Evolutionary conservation across 2,113 vertebrate species (phyloP).

Genomic region (Maccullochella peelii): DNA sequence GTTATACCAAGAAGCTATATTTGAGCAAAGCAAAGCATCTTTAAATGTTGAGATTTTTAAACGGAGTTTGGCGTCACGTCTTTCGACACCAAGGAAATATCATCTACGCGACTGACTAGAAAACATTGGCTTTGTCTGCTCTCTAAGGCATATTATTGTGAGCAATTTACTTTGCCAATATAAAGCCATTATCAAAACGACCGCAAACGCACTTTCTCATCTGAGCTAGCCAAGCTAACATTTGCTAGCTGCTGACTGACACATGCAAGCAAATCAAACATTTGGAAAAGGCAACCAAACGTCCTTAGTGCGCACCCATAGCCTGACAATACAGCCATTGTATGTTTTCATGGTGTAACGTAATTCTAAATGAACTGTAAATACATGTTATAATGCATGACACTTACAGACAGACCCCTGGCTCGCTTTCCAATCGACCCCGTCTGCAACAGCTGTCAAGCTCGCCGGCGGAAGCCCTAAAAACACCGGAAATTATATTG

Average conservation of each 20-base stretch:
- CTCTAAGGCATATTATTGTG: accelerated
- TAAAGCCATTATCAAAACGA: neutral
- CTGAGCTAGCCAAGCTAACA: constrained; percentile 42
- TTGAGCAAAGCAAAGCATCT: neutral
- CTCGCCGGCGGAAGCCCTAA: neutral
- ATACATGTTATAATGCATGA: neutral
- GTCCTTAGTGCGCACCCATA: neutral
- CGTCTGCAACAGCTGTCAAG: constrained; percentile 3
- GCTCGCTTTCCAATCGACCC: constrained; percentile 18
- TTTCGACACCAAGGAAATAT: neutral
- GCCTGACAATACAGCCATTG: no score
- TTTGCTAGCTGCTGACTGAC: constrained; percentile 36
- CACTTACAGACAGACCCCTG: constrained; percentile 34
- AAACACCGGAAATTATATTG: constrained; percentile 17
- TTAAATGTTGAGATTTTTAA: neutral
- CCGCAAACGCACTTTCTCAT: constrained; percentile 22
- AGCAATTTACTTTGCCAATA: neutral
- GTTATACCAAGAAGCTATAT: neutral
- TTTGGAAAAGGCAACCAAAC: neutral
- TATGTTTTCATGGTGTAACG: neutral
- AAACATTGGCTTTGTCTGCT: constrained; percentile 24
- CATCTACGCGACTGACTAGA: neutral
- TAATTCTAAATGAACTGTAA: neutral
- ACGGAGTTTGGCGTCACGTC: neutral
- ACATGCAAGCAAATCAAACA: constrained; percentile 19